Percentiles rank a stretch among this genome's conserved stretches.
Conservation (phyloP, 2,113 vertebrate genomes). For the Triplophysa rosa region DNA sequence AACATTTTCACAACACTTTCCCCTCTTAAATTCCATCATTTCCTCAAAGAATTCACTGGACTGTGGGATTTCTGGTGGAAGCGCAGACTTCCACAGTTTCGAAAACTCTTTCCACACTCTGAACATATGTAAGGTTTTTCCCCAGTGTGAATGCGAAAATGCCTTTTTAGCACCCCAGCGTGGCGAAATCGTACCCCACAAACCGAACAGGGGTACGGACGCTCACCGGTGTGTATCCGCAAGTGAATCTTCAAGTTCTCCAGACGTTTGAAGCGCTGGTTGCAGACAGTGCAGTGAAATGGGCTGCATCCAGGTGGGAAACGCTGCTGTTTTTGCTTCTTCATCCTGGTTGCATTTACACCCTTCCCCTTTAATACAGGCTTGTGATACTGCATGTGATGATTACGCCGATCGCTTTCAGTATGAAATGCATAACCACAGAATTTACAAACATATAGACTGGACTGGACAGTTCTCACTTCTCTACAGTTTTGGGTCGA, state of each 20-base stretch:
- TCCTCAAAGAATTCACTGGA: constrained; percentile 35
- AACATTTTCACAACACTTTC: no score
- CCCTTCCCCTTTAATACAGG: constrained; percentile 29
- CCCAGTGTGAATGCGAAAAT: constrained; percentile 75
- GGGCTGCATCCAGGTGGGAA: constrained; percentile 72
- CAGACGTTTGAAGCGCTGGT: constrained; percentile 73
- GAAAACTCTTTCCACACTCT: constrained; percentile 73
- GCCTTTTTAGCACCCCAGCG: constrained; percentile 71
- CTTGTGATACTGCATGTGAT: constrained; percentile 64
- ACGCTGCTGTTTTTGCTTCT: constrained; percentile 57
- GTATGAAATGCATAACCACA: constrained; percentile 67
- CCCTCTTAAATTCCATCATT: neutral
- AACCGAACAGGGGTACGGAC: constrained; percentile 70
- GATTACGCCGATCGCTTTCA: constrained; percentile 65
- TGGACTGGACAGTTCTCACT: constrained; percentile 38
- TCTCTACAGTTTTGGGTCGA: constrained; percentile 51
- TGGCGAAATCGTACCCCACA: constrained; percentile 74
- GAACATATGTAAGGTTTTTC: constrained; percentile 73
- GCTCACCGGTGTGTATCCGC: constrained; percentile 74
- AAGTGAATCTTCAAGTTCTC: constrained; percentile 76
- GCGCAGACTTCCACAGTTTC: constrained; percentile 71
- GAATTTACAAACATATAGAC: constrained; percentile 61
- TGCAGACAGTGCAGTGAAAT: constrained; percentile 68
- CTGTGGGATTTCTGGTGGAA: constrained; percentile 72
- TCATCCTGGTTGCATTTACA: constrained; percentile 32